Evolutionary conservation across 1,140 invertebrate genomes (phyloP).

Genomic region (Drosophila suzukii): DNA sequence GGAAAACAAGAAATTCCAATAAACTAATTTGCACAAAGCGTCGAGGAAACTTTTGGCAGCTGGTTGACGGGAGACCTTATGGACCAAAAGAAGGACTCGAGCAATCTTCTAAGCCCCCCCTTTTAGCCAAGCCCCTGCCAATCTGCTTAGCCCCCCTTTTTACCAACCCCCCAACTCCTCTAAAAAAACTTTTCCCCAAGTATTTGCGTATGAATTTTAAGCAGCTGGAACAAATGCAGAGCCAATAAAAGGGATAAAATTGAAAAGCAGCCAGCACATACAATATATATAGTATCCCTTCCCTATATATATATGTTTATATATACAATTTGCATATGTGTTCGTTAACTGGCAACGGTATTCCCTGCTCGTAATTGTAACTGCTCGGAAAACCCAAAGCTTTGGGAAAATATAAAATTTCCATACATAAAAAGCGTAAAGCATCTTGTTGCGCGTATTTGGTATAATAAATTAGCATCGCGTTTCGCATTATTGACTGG

Average conservation of each 20-base stretch:
- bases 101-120: background rate
- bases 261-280: conserved; percentile 53
- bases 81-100: conserved; percentile 11
- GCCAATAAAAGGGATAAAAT: conserved; percentile 82
- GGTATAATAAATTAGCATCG: conserved; percentile 78
- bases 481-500: conserved; percentile 81
- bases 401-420: conserved; percentile 5
- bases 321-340: conserved; percentile 22
- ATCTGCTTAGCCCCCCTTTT: background rate
- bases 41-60: conserved; percentile 49
- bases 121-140: background rate
- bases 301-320: background rate
- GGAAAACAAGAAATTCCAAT: conserved; percentile 81
- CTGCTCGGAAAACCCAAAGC: conserved; percentile 13
- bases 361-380: conserved; percentile 66
- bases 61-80: conserved; percentile 40
- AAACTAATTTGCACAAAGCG: conserved; percentile 82
- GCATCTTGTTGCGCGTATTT: conserved; percentile 51
- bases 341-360: conserved; percentile 18
- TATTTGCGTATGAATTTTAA: conserved; percentile 81
- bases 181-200: conserved; percentile 6
- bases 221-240: conserved; percentile 72
- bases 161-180: background rate
- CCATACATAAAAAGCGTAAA: conserved; percentile 4
- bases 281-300: background rate